These are phyloP conservation scores for Diplosoma virens DNA, from an alignment of 23 tunicate species.

Conservation along the genomic window DNA sequence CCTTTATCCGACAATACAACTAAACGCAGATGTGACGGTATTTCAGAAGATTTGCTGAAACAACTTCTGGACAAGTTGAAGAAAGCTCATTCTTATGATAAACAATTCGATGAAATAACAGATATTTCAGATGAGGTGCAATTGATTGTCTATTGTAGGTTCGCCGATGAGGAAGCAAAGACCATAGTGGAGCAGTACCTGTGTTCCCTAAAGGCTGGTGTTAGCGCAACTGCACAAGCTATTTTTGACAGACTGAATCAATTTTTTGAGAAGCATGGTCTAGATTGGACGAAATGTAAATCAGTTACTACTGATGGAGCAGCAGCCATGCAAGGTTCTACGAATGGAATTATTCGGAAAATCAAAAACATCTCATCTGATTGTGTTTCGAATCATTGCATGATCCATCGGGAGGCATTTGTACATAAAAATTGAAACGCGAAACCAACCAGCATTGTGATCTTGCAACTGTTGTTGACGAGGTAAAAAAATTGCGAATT, in stretches of 20 bases:
- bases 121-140: conserved; percentile 46
- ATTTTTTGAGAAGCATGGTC: conserved; percentile 8
- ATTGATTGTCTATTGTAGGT: conserved; percentile 37
- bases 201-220: conserved; percentile 22
- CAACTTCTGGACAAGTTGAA: conserved; percentile 16
- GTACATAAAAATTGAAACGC: conserved; percentile 14
- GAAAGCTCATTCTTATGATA: conserved; percentile 24
- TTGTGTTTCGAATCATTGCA: conserved; percentile 24
- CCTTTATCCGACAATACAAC: conserved; percentile 33
- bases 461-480: conserved; percentile 4
- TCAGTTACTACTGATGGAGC: conserved; percentile 7
- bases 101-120: conserved; percentile 52
- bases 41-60: conserved; percentile 17
- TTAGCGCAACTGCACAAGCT: conserved; percentile 11
- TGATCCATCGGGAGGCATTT: conserved; percentile 26
- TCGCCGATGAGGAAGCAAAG: conserved; percentile 21
- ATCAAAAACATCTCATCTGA: conserved; percentile 14
- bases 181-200: conserved; percentile 25
- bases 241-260: conserved; percentile 15
- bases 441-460: conserved; percentile 19
- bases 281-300: conserved; percentile 21
- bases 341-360: neutral
- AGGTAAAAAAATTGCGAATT: conserved; percentile 18
- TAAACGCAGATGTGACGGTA: neutral
- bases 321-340: conserved; percentile 10